Evolutionary conservation across 2,113 vertebrate species (phyloP).

Genomic region (Myrmecobius fasciatus): DNA sequence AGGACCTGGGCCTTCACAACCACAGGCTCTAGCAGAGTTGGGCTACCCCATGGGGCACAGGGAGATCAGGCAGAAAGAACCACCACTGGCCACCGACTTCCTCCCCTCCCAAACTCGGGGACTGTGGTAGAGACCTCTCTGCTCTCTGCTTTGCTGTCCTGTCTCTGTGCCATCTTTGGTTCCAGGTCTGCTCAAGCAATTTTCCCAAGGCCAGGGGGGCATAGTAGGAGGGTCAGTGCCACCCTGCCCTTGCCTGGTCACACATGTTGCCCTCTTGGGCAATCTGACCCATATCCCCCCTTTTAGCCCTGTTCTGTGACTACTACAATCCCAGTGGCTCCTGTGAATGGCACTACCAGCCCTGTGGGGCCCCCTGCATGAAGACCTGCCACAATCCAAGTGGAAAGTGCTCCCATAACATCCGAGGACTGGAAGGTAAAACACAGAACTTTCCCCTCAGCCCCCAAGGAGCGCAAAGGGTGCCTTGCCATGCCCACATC

Average conservation of each 20-base stretch:
- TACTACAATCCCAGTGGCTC: slow-evolving; percentile 91
- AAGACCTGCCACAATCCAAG: slow-evolving; percentile 93
- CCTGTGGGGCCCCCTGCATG: slow-evolving; percentile 92
- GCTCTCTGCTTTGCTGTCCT: not conserved
- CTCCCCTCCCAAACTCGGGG: not conserved
- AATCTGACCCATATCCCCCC: not conserved
- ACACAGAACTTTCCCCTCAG: too few relatives aligned
- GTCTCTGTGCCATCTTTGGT: not conserved
- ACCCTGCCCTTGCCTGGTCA: not conserved
- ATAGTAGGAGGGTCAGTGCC: not conserved
- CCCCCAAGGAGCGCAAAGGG: not conserved
- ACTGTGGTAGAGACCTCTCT: not conserved
- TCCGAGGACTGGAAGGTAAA: slow-evolving; percentile 91
- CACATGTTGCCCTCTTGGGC: not conserved
- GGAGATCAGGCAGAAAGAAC: not conserved
- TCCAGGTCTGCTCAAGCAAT: not conserved
- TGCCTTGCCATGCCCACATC: not conserved
- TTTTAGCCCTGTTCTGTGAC: slow-evolving; percentile 94
- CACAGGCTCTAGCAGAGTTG: not conserved
- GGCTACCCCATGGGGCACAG: not conserved
- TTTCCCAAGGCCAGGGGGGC: not conserved
- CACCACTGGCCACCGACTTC: too few relatives aligned
- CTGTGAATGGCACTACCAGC: slow-evolving; percentile 96
- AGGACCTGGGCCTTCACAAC: rapidly evolving
- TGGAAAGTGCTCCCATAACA: slow-evolving; percentile 87